A percentile compares a stretch with the other conserved stretches of the same genome.
These are phyloP conservation scores for Drosophila rubida DNA, from an alignment of 2,888 invertebrate genomes.

Conservation along the genomic window DNA sequence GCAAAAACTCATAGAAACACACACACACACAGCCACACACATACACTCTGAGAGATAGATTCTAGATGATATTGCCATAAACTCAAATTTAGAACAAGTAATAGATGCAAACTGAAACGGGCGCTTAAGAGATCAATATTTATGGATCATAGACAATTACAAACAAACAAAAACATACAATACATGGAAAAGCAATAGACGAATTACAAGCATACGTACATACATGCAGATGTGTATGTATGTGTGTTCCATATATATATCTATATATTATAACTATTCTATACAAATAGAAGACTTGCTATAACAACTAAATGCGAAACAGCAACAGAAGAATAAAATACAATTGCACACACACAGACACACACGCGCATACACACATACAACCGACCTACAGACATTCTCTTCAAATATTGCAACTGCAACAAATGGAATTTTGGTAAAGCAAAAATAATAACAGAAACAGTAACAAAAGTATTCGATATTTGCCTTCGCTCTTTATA, in stretches of 20 bases:
- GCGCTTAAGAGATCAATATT: slow-evolving; percentile 30
- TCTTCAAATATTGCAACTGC: slow-evolving; percentile 53
- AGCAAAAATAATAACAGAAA: slow-evolving; percentile 38
- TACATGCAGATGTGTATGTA: neutral
- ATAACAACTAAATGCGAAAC: neutral
- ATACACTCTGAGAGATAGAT: slow-evolving; percentile 13
- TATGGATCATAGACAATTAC: slow-evolving; percentile 39
- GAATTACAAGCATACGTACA: slow-evolving; percentile 41
- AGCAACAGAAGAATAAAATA: slow-evolving; percentile 1
- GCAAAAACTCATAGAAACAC: slow-evolving; percentile 21
- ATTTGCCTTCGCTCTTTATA: slow-evolving; percentile 78
- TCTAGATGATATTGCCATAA: slow-evolving; percentile 51
- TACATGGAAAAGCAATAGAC: slow-evolving; percentile 56
- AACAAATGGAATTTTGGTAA: slow-evolving; percentile 63
- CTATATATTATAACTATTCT: slow-evolving; percentile 14
- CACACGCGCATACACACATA: neutral
- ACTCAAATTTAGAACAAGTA: slow-evolving; percentile 59
- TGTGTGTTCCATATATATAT: slow-evolving; percentile 7
- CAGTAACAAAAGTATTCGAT: slow-evolving; percentile 76
- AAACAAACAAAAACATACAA: slow-evolving; percentile 10
- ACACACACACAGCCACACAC: slow-evolving; percentile 20
- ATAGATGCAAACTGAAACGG: slow-evolving; percentile 15
- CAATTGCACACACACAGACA: slow-evolving; percentile 16
- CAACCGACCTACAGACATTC: slow-evolving; percentile 40
- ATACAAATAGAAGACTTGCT: slow-evolving; percentile 34